These are phyloP conservation scores for Linepithema humile DNA, from an alignment of 1,140 invertebrate species.

Conservation along the genomic window DNA sequence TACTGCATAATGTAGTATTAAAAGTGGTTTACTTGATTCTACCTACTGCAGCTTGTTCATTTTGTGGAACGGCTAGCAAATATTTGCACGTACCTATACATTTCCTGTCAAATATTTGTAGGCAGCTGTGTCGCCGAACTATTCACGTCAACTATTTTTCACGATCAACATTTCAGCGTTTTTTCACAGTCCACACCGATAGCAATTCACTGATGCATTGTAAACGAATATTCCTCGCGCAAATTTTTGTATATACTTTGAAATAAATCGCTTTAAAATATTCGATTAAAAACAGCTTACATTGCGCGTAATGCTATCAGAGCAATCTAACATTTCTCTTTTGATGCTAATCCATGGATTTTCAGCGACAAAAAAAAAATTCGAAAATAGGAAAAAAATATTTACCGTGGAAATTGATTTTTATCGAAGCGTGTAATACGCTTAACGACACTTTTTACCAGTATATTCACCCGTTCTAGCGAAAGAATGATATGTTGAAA, in stretches of 20 bases:
- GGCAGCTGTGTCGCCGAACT: conserved; percentile 39
- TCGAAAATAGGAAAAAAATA: neutral
- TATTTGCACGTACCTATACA: conserved; percentile 56
- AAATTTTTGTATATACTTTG: conserved; percentile 4
- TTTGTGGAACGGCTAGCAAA: conserved; percentile 42
- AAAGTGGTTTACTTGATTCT: conserved; percentile 42
- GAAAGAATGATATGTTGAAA: conserved; percentile 10
- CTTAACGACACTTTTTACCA: neutral
- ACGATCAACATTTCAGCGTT: neutral
- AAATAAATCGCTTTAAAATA: conserved; percentile 46
- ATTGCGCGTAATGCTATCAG: neutral
- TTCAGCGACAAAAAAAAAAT: neutral
- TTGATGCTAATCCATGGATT: neutral
- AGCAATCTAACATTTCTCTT: neutral
- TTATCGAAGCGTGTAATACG: neutral
- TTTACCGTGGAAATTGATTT: neutral
- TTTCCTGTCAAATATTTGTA: conserved; percentile 60
- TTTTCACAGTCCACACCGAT: conserved; percentile 18
- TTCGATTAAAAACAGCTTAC: conserved; percentile 43
- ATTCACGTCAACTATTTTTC: conserved; percentile 42
- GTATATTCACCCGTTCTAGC: neutral
- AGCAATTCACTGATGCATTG: conserved; percentile 19
- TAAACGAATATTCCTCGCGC: conserved; percentile 50
- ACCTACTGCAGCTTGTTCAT: conserved; percentile 6
- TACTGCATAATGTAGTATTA: neutral